Evolutionary conservation across 1,140 invertebrate species (phyloP), one percentile per base, ranked within the genome.

Genomic region (Tribolium castaneum): DNA sequence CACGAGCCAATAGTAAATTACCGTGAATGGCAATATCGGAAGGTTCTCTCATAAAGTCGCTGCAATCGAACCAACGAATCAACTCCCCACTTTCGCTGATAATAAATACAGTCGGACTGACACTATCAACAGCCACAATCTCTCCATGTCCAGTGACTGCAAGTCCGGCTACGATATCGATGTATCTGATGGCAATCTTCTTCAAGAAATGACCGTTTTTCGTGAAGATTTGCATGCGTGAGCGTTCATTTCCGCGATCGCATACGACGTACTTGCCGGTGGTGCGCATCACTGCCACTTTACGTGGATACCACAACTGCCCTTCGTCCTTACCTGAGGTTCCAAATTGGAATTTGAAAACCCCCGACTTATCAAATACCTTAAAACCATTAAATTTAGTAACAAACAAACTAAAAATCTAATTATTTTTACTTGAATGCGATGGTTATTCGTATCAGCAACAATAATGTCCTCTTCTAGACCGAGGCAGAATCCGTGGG

Each of bases 121-220:
- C 97, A 85, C 96, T 97, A 85, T 99, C 97, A n/a, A 99, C 97
- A 54, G 96, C 96, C 45, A 99, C 96, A 84, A 99, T 98, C 78
- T 98, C 92, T 10, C 96, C 96, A 86, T 96, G 92, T 70, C 92
- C 90, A 25, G 95, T 97, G 7, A 98, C 96, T 12, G 97, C 96
- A 81, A 99, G 88, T 45, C 97, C 97, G 81, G 97, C 97, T n/a
- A 99, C 97, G 81, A 99, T 99, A 85, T 99, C 97, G 84, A 99
- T 98, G 86, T 98, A 98, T 76, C 96, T 88, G 78, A 96, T 96
- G 51, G 96, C 95, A 83, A 98, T 98, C 86, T 98, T 98, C 87
- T 96, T 97, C 74, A 98, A 90, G 85, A 95, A 96, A 83, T 95
- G 94, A 12, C 94, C 94, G 86, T 93, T 95, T 81, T 95, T 95